A percentile compares a stretch with the other conserved stretches of the same genome.
Conservation (phyloP, 2,888 invertebrate species). For the Sicus ferrugineus region DNA sequence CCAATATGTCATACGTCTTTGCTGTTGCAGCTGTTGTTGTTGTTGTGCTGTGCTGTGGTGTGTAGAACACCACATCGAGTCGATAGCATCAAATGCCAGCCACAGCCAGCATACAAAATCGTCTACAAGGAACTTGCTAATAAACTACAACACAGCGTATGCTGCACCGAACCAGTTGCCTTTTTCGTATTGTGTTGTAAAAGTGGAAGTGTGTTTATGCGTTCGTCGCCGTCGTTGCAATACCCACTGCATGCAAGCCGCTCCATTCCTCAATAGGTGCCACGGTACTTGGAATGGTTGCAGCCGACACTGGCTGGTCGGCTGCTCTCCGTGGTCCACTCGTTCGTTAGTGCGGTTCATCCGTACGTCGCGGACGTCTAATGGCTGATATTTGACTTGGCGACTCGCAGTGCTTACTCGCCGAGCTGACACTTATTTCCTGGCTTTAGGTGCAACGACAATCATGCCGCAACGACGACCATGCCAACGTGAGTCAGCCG, state of each 20-base stretch:
- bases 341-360: background rate
- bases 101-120: conserved; percentile 5
- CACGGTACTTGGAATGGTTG: too few relatives aligned
- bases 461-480: background rate
- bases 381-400: background rate
- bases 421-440: background rate
- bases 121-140: conserved; percentile 12
- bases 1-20: conserved; percentile 13
- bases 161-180: background rate
- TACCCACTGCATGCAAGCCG: too few relatives aligned
- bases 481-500: background rate
- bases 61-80: conserved; percentile 4
- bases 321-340: background rate
- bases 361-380: too few relatives aligned
- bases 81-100: conserved; percentile 8
- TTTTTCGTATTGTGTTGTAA: background rate
- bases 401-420: background rate
- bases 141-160: too few relatives aligned
- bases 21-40: background rate
- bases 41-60: background rate
- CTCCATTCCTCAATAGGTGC: too few relatives aligned
- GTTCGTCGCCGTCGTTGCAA: too few relatives aligned
- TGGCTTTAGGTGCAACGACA: background rate
- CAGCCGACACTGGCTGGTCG: too few relatives aligned
- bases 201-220: background rate